Conservation (phyloP, 1,140 invertebrate species). For the Rhyacophila brunnea region DNA sequence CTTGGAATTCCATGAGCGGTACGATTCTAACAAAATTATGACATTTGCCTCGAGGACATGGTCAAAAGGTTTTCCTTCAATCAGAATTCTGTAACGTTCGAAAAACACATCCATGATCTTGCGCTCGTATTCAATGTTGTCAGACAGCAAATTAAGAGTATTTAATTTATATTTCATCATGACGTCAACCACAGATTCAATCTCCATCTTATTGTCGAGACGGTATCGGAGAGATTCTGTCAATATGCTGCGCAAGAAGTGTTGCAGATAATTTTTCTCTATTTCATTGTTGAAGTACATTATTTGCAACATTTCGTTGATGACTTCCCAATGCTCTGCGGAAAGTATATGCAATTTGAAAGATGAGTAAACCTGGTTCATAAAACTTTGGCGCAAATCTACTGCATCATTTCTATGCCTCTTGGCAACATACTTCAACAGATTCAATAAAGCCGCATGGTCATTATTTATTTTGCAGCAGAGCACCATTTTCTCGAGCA, state of each 20-base stretch:
- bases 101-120: constrained; percentile 17
- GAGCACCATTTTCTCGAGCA: constrained; percentile 23
- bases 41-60: constrained; percentile 6
- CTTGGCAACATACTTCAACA: constrained; percentile 23
- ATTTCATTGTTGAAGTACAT: constrained; percentile 26
- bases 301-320: constrained; percentile 26
- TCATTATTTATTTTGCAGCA: constrained; percentile 29
- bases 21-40: constrained; percentile 2
- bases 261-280: constrained; percentile 6
- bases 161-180: constrained; percentile 19
- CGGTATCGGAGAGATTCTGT: constrained; percentile 10
- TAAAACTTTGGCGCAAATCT: constrained; percentile 17
- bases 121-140: constrained; percentile 10
- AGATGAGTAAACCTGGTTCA: constrained; percentile 8
- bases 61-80: constrained; percentile 5
- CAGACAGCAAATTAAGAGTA: constrained; percentile 11
- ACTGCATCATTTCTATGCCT: constrained; percentile 28
- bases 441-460: constrained; percentile 5
- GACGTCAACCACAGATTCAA: constrained; percentile 16
- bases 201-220: constrained; percentile 11
- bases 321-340: constrained; percentile 23
- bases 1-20: constrained; percentile 7
- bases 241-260: constrained; percentile 16
- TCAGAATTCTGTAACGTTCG: constrained; percentile 15
- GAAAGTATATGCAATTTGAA: constrained; percentile 18